Evolutionary conservation across 2,888 invertebrate species (phyloP).

Genomic region (Adelognathus sp.): DNA sequence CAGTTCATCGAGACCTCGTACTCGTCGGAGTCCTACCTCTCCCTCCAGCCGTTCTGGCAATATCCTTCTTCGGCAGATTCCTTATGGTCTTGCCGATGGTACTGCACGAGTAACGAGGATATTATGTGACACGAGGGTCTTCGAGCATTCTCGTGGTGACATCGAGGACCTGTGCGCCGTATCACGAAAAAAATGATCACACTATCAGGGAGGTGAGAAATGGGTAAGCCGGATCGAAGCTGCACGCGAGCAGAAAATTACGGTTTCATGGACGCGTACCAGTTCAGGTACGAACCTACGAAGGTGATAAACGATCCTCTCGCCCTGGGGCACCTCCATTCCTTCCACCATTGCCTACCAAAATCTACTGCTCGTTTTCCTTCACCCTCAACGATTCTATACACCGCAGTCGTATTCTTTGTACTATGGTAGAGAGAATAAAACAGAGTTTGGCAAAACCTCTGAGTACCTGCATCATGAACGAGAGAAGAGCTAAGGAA

Average conservation of each 20-base stretch:
- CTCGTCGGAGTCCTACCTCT: slow-evolving; percentile 9
- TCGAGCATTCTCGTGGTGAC: slow-evolving; percentile 44
- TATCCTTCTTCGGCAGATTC: slow-evolving; percentile 3
- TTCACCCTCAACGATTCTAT: slow-evolving; percentile 17
- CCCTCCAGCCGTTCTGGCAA: not conserved
- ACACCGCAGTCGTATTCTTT: slow-evolving; percentile 4
- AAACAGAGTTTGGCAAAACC: no score
- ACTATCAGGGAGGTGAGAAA: slow-evolving; percentile 15
- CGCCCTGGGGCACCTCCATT: not conserved
- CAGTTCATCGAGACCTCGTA: slow-evolving; percentile 40
- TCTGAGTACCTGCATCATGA: no score
- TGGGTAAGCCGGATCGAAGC: slow-evolving; percentile 31
- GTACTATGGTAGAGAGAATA: slow-evolving; percentile 1
- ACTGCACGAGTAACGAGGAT: slow-evolving; percentile 48
- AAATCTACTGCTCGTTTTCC: slow-evolving; percentile 22
- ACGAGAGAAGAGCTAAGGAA: no score
- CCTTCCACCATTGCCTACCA: not conserved
- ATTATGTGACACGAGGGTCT: slow-evolving; percentile 51
- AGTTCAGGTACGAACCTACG: slow-evolving; percentile 52
- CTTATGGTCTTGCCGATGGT: slow-evolving; percentile 25
- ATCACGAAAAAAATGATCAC: slow-evolving; percentile 23
- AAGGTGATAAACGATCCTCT: slow-evolving; percentile 51
- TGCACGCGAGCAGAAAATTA: slow-evolving; percentile 55
- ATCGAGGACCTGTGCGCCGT: slow-evolving; percentile 38
- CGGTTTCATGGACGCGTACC: slow-evolving; percentile 55